Evolutionary conservation across 1,140 invertebrate genomes (phyloP).

Genomic region (Xylocopa sonorina): DNA sequence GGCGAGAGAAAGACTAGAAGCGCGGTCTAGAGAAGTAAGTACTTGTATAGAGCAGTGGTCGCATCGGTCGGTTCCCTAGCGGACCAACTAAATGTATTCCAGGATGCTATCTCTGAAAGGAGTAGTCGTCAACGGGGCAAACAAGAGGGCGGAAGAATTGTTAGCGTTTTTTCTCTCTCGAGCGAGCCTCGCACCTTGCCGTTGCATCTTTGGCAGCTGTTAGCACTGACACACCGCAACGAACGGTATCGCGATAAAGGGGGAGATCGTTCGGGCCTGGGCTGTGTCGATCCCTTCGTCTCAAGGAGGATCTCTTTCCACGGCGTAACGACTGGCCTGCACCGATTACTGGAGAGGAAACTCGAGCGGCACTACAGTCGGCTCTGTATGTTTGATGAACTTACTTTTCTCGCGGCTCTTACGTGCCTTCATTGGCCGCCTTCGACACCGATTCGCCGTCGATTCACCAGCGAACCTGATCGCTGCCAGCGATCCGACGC

Average conservation of each 20-base stretch:
- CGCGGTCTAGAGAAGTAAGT: neutral
- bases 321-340: slow-evolving; percentile 51
- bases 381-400: slow-evolving; percentile 58
- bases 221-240: slow-evolving; percentile 53
- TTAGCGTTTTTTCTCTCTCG: slow-evolving; percentile 30
- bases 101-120: slow-evolving; percentile 11
- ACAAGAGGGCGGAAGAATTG: neutral
- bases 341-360: slow-evolving; percentile 52
- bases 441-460: slow-evolving; percentile 17
- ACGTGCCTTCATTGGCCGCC: slow-evolving; percentile 72
- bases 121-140: slow-evolving; percentile 6
- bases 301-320: slow-evolving; percentile 48
- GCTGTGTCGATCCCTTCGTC: slow-evolving; percentile 42
- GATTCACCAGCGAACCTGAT: slow-evolving; percentile 41
- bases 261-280: slow-evolving; percentile 35
- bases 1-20: neutral
- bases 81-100: slow-evolving; percentile 33
- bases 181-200: slow-evolving; percentile 64
- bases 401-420: slow-evolving; percentile 80
- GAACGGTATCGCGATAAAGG: slow-evolving; percentile 50
- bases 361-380: slow-evolving; percentile 59
- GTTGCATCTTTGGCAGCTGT: slow-evolving; percentile 63
- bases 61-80: slow-evolving; percentile 37
- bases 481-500: slow-evolving; percentile 4
- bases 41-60: slow-evolving; percentile 5